phyloP scores from a whole-genome alignment of 2,888 invertebrate species.

The Volucella inflata region DNA sequence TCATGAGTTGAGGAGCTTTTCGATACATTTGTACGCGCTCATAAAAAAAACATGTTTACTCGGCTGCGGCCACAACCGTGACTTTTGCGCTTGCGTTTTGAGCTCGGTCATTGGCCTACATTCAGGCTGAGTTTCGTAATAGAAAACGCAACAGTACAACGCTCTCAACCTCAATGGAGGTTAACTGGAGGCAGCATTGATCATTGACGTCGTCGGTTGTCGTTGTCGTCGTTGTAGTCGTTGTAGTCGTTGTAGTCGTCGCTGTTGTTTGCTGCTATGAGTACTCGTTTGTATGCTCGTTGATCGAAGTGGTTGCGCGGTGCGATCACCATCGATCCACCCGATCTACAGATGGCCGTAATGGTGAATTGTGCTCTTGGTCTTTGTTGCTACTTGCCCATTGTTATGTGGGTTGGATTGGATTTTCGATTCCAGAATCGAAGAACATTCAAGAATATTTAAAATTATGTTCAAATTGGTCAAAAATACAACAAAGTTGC shows the following conservation, averaged over 20 bases:
- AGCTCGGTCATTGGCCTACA: conserved; percentile 78
- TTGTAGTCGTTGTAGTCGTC: conserved; percentile 12
- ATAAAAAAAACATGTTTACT: conserved; percentile 69
- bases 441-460: conserved; percentile 47
- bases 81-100: conserved; percentile 75
- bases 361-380: conserved; percentile 1
- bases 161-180: conserved; percentile 77
- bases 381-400: conserved; percentile 10
- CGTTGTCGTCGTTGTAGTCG: conserved; percentile 37
- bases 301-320: conserved; percentile 41
- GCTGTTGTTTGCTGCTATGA: conserved; percentile 41
- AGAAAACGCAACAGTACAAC: conserved; percentile 79
- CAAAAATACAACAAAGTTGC: background rate
- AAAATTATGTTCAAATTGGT: background rate
- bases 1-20: conserved; percentile 58
- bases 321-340: conserved; percentile 49
- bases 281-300: conserved; percentile 21
- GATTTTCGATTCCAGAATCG: conserved; percentile 12
- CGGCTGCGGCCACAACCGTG: conserved; percentile 67
- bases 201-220: conserved; percentile 32
- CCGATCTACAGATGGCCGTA: conserved; percentile 51
- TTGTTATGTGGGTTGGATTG: conserved; percentile 51
- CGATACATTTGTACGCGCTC: conserved; percentile 33
- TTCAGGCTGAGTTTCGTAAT: conserved; percentile 78
- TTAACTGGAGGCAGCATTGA: conserved; percentile 74